Base-by-base conservation (phyloP, 2,797 vertebrate genomes). In the Spea hammondii region DNA sequence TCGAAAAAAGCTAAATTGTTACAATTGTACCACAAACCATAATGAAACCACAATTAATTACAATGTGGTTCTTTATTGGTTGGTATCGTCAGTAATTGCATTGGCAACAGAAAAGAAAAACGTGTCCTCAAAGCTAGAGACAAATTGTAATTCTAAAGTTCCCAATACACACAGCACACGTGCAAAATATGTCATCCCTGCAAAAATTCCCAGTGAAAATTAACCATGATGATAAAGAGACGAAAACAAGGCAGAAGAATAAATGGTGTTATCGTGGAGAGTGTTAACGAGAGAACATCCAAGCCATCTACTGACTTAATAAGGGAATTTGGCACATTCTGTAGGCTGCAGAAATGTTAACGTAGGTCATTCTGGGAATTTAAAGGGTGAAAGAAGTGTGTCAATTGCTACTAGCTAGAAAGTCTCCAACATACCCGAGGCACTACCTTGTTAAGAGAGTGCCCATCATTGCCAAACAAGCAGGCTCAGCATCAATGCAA, bases 381-480 rank as follows among this genome's bases (percentile, higher is more conserved):
- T 47, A 72, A 79, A 59, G 70, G 65, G 54, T 32, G 8, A 47
- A 70, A 11, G 47, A 32, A 32, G 66, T 75, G 49, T 65, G 57
- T 66, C 66, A 70, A 72, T 67, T 80, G 72, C 57, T 47, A 70
- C 64, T 75, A 69, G 17, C 51, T 50, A 75, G 69, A 72, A 72
- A 72, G 32, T 73, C 47, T 72, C 74, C 60, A 4, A n/a, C 44
- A 55, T 62, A 81, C 79, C 79, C 74, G 54, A 81, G 79, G 79
- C 79, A 69, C 46, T 81, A 77, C 53, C 79, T 81, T 81, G 79
- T 81, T 81, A 81, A 77, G 74, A 72, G 64, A 69, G 67, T 66
- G 74, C 54, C 79, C 65, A 51, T 77, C 79, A 69, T 47, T 77
- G 74, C 47, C 53, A 81, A 77, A 73, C 73, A 62, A 81, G 79